phyloP scores from a whole-genome alignment of 2,113 vertebrate species.

The Odontophorus gujanensis region DNA sequence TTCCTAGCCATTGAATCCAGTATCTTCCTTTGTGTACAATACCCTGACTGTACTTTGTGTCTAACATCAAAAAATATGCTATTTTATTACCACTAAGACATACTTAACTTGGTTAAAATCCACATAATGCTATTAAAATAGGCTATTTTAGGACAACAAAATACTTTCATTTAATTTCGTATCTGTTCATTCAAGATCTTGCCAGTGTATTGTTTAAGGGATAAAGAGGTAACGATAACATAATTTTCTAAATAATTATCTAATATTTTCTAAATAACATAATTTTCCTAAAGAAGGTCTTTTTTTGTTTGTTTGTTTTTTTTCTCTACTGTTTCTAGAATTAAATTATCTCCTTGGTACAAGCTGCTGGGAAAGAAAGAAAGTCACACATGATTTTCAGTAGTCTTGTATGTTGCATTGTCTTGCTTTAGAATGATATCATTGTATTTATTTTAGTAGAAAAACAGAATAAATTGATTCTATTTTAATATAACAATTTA shows the following conservation, averaged over 20 bases:
- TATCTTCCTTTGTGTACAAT: background rate
- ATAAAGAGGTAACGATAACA: background rate
- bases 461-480: background rate
- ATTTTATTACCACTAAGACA: background rate
- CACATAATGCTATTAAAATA: background rate
- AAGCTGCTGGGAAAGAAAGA: background rate
- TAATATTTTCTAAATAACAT: too few relatives aligned
- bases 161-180: background rate
- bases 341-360: background rate
- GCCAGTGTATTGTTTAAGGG: background rate
- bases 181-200: background rate
- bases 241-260: background rate
- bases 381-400: background rate
- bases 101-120: background rate
- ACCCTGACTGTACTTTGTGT: accelerated
- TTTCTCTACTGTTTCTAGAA: background rate
- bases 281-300: background rate
- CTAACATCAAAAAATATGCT: background rate
- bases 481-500: background rate
- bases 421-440: background rate
- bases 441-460: background rate
- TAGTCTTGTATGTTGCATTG: background rate
- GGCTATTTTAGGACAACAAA: background rate
- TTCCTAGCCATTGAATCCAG: background rate
- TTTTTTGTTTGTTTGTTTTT: background rate